A percentile compares a stretch with the other conserved stretches of the same genome.
Evolutionary conservation across 2,888 invertebrate species (phyloP).

Genomic region (Euplagia quadripunctaria): DNA sequence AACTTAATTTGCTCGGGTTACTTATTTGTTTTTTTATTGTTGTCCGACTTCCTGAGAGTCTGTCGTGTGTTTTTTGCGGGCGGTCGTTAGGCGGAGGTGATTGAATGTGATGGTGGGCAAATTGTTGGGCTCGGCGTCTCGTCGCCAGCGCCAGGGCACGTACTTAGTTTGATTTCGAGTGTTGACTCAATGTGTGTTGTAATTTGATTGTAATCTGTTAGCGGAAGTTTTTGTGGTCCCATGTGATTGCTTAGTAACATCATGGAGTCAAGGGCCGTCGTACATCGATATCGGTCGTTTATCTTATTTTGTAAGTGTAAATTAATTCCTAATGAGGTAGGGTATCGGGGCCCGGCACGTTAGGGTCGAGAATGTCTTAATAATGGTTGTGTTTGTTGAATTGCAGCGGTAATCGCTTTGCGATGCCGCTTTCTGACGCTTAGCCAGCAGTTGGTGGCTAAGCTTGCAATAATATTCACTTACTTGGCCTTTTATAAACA

Average conservation of each 20-base stretch:
- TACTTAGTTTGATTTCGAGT: constrained; percentile 68
- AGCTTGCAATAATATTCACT: not conserved
- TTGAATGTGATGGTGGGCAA: constrained; percentile 85
- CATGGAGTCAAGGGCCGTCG: constrained; percentile 44
- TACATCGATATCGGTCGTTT: constrained; percentile 50
- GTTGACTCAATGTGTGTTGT: constrained; percentile 67
- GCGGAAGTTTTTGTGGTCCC: constrained; percentile 55
- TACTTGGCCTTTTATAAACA: not conserved
- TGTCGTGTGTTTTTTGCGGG: constrained; percentile 81
- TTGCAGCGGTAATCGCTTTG: constrained; percentile 47
- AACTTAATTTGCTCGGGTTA: constrained; percentile 86
- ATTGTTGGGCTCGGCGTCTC: constrained; percentile 64
- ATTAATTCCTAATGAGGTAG: constrained; percentile 75
- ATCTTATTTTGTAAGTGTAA: constrained; percentile 62
- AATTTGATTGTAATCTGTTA: constrained; percentile 72
- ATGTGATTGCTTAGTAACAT: constrained; percentile 52
- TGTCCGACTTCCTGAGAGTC: constrained; percentile 85
- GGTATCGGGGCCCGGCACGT: constrained; percentile 57
- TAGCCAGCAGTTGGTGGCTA: not conserved
- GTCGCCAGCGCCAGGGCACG: constrained; percentile 51
- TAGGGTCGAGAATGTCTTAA: constrained; percentile 62
- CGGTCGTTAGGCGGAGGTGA: constrained; percentile 83
- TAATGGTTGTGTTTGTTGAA: constrained; percentile 48
- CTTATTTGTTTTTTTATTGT: constrained; percentile 86
- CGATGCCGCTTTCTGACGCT: constrained; percentile 9